Base-by-base conservation (phyloP, 2,113 vertebrate species). In the Vireo altiloquus region DNA sequence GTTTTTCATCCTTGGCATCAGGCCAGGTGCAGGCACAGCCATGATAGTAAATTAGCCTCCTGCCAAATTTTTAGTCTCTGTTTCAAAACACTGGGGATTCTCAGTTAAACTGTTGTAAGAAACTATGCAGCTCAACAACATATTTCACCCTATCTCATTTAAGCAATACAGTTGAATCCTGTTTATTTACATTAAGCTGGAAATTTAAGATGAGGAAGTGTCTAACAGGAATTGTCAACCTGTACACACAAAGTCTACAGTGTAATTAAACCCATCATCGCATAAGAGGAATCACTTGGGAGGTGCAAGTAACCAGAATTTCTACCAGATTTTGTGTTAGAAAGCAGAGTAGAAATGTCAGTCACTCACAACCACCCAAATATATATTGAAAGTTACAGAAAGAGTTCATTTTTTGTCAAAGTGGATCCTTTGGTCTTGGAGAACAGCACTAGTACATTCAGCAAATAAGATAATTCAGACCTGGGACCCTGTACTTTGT, bases 11-110 rank as follows among this genome's bases (percentile, higher is more conserved):
- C 53, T 42, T 84, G 65, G 44, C 57, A 75, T 52, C 22, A n/a
- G 65, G 65, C 69, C 77, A 75, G 54, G 15, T 5, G 5, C 37
- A 65, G 20, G 68, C 47, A 11, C 13, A 56, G 40, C 46, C 76
- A 15, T 4, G 37, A n/a, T 2, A 54, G 16, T 6, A 54, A 54
- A 61, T 42, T 6, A 84, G 30, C 35, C 47, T 87, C 40, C 61
- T 87, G 78, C 71, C 92, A 91, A 63, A 79, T 56, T 89, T 82
- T 66, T 28, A 57, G 39, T n/a, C 39, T 69, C 57, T 87, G 47
- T 89, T 92, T 83, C 65, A 90, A 95, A 92, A 71, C 35, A 63
- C 21, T 24, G 27, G 35, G 33, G 30, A 83, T 66, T 81, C 39
- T 87, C 65, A 89, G 56, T 92, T 70, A 79, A 87, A 59, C 9